Percentiles rank a stretch among this genome's conserved stretches.
Conservation (phyloP, 2,888 invertebrate genomes). For the Andrena haemorrhoa region DNA sequence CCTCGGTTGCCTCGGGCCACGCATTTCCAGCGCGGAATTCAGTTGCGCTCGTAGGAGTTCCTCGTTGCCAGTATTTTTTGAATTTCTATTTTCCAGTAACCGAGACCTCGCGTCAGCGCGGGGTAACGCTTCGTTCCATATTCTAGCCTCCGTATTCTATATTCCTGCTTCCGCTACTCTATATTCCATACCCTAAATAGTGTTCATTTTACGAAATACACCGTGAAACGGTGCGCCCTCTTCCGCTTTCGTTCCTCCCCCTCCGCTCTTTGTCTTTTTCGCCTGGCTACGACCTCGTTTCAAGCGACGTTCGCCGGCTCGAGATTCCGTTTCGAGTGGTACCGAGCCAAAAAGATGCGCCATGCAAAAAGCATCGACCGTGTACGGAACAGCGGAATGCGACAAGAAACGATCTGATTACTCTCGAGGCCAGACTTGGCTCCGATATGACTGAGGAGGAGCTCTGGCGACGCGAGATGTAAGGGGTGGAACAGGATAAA, state of each 20-base stretch:
- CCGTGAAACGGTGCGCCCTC: conserved; percentile 1
- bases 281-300: conserved; percentile 23
- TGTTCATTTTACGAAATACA: conserved; percentile 32
- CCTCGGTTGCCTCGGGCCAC: background rate
- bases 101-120: background rate
- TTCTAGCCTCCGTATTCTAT: conserved; percentile 21
- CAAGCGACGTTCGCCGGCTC: conserved; percentile 19
- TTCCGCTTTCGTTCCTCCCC: background rate
- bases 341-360: conserved; percentile 43
- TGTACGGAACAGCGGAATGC: conserved; percentile 8
- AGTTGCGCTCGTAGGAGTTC: background rate
- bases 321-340: conserved; percentile 46
- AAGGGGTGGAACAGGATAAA: conserved; percentile 32
- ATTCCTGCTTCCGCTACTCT: conserved; percentile 1
- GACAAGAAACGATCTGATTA: conserved; percentile 61
- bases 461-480: conserved; percentile 29
- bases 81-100: conserved; percentile 27
- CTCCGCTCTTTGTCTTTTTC: conserved; percentile 9
- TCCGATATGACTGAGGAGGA: conserved; percentile 29
- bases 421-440: conserved; percentile 42
- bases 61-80: conserved; percentile 14
- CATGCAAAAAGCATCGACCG: conserved; percentile 50
- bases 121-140: conserved; percentile 24
- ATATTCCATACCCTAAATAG: conserved; percentile 31
- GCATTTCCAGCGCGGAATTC: conserved; percentile 6